These are phyloP conservation scores for Cataglyphis hispanica DNA, from an alignment of 1,140 invertebrate species.

Conservation along the genomic window DNA sequence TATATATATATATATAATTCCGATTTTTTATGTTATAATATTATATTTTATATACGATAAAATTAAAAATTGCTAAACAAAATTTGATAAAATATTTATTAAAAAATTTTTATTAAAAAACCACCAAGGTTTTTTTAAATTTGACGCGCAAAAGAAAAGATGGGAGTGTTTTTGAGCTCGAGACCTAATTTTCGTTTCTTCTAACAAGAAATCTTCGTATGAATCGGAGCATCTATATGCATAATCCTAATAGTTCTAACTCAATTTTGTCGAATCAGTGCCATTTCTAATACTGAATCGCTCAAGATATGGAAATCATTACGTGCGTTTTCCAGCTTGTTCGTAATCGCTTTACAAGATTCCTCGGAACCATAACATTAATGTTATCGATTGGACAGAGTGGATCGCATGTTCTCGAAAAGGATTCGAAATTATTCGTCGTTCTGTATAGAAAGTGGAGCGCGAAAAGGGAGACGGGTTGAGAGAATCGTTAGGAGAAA, in stretches of 20 bases:
- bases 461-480: constrained; percentile 37
- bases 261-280: not conserved
- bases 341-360: constrained; percentile 56
- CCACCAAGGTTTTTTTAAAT: not conserved
- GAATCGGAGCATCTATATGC: not conserved
- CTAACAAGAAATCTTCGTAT: not conserved
- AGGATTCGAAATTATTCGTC: constrained; percentile 58
- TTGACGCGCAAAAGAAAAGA: not conserved
- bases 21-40: constrained; percentile 25
- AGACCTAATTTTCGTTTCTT: too few species aligned
- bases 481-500: constrained; percentile 78
- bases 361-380: constrained; percentile 33
- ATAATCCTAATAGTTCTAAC: not conserved
- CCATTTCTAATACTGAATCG: constrained; percentile 2
- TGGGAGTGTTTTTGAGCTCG: not conserved
- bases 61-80: constrained; percentile 36
- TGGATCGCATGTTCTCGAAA: constrained; percentile 43
- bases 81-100: constrained; percentile 45
- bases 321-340: constrained; percentile 40
- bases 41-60: constrained; percentile 25
- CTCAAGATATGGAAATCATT: constrained; percentile 35
- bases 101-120: constrained; percentile 24
- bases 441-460: constrained; percentile 68
- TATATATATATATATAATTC: constrained; percentile 7
- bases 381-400: constrained; percentile 67